Conservation (phyloP, 2,797 vertebrate species). For the Diplodus sargus region DNA sequence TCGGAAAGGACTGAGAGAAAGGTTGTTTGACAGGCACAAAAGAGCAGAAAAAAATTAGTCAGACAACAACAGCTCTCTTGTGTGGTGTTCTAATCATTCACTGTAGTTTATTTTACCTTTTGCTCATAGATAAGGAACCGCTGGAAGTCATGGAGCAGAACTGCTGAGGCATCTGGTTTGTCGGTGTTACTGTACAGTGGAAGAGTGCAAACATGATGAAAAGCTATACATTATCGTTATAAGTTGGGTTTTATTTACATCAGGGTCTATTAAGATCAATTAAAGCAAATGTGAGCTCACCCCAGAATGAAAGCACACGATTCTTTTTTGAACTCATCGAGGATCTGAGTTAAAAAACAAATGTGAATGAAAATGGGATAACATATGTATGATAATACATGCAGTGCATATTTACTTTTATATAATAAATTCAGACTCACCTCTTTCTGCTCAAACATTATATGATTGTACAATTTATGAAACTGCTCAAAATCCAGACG, state of each 20-base stretch:
- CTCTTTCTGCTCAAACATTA: constrained; percentile 96
- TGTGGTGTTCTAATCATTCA: not conserved
- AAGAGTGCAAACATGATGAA: constrained; percentile 20
- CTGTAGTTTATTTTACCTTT: constrained; percentile 83
- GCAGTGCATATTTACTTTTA: not conserved
- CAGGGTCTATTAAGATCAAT: not conserved
- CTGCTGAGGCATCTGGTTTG: constrained; percentile 89
- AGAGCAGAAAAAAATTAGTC: not conserved
- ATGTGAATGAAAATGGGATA: constrained; percentile 1
- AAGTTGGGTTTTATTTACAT: not conserved
- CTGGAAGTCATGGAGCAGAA: constrained; percentile 94
- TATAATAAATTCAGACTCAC: constrained; percentile 80
- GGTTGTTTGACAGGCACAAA: not conserved
- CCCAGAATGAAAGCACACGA: constrained; percentile 95
- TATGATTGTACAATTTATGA: constrained; percentile 95
- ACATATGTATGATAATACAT: not conserved
- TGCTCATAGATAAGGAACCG: constrained; percentile 93
- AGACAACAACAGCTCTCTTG: not conserved
- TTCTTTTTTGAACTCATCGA: constrained; percentile 96
- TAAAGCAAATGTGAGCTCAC: constrained; percentile 78
- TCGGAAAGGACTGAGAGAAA: not conserved
- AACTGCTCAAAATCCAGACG: constrained; percentile 95
- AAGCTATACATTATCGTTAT: not conserved
- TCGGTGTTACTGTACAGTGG: constrained; percentile 90
- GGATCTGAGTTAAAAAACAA: constrained; percentile 84